Conservation (phyloP, 2,113 vertebrate genomes). For the Uria aalge region DNA sequence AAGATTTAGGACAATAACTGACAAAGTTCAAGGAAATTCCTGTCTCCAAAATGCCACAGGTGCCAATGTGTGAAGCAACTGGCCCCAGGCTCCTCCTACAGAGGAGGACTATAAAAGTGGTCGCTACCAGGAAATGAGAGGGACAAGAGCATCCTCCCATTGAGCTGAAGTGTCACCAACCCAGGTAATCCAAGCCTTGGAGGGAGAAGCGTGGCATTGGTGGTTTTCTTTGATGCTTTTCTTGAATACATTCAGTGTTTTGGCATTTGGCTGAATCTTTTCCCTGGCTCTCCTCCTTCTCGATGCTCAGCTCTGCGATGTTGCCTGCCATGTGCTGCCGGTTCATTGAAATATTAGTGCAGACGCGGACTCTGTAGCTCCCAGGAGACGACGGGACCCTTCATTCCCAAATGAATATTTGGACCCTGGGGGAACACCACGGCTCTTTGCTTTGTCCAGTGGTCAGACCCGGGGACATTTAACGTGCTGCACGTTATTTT, state of each 20-base stretch:
- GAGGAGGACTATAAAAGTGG: conserved; percentile 57
- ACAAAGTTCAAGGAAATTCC: conserved; percentile 22
- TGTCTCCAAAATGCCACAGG: not conserved
- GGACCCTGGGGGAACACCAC: not conserved
- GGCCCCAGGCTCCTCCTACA: conserved; percentile 40
- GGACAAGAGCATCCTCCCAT: conserved; percentile 53
- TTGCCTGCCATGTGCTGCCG: not conserved
- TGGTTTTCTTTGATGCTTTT: not conserved
- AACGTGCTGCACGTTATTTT: not conserved
- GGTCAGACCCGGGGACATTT: not conserved
- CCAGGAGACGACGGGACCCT: not conserved
- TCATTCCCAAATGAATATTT: not conserved
- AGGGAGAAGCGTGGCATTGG: not conserved
- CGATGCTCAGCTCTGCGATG: not conserved
- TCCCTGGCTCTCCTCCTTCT: not conserved
- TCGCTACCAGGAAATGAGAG: conserved; percentile 63
- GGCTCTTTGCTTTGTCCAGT: not conserved
- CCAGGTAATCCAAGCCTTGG: conserved; percentile 47
- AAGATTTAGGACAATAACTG: not conserved
- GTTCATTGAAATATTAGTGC: not conserved
- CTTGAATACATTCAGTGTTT: not conserved
- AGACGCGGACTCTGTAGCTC: not conserved
- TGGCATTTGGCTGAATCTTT: not conserved
- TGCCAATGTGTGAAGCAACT: conserved; percentile 51
- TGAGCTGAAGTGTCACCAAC: conserved; percentile 45